Conservation (phyloP, 2,888 invertebrate genomes). For the Chymomyza caudatula region DNA sequence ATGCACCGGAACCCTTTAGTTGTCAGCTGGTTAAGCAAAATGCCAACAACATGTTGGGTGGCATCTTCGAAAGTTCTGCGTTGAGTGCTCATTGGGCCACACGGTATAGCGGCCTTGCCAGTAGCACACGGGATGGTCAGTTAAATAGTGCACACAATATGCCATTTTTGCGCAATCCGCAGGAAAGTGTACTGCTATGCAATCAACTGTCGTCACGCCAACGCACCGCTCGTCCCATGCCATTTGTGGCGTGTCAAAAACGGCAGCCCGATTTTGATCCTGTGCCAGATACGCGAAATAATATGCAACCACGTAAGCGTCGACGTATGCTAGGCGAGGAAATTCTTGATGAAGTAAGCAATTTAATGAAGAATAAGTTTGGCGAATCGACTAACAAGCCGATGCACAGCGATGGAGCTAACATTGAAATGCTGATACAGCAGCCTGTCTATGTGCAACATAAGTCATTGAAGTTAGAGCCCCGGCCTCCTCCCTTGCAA, state of each 20-base stretch:
- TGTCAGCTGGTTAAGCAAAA: constrained; percentile 72
- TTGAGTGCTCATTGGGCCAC: constrained; percentile 73
- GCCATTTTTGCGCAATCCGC: constrained; percentile 72
- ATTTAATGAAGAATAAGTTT: not conserved
- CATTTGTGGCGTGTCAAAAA: constrained; percentile 58
- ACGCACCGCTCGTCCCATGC: constrained; percentile 62
- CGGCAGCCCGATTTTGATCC: constrained; percentile 30
- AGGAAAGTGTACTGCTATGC: constrained; percentile 30
- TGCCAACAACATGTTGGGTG: constrained; percentile 64
- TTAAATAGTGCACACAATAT: constrained; percentile 62
- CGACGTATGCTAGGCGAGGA: constrained; percentile 29
- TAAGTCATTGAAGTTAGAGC: not conserved
- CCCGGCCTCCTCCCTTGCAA: not conserved
- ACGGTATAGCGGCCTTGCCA: constrained; percentile 53
- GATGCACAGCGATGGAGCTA: not conserved
- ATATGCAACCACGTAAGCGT: constrained; percentile 29
- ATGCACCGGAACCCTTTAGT: constrained; percentile 70
- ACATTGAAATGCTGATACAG: constrained; percentile 11
- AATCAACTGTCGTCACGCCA: constrained; percentile 8
- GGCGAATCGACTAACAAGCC: not conserved
- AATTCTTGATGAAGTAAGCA: constrained; percentile 1
- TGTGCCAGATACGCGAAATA: not conserved
- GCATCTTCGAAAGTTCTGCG: constrained; percentile 74
- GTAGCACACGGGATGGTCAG: constrained; percentile 1
- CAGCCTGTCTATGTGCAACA: constrained; percentile 28